Evolutionary conservation across 1,140 invertebrate species (phyloP), one percentile per base, ranked within the genome.

Genomic region (Helicoverpa zea): DNA sequence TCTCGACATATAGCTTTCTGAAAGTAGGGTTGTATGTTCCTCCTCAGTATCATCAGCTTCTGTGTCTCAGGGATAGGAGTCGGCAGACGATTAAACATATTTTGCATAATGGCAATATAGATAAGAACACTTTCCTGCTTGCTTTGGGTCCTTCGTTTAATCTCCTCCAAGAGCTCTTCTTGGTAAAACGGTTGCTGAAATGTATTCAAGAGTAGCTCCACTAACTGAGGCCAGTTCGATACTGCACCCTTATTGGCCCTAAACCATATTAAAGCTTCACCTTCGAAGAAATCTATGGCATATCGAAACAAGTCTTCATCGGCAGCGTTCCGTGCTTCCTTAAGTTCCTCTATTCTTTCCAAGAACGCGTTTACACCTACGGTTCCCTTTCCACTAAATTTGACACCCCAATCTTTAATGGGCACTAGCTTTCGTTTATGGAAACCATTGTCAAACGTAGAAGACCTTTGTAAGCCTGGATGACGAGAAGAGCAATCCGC

Each of bases 1-100:
- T 87, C 84, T 29, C 86, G 70, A 56, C 84, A 87, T 30, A 85
- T 61, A 14, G 81, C 86, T 68, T 16, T 82, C 74, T 88, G 85
- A 72, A 86, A 90, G 64, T 87, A 90, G 16, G 86, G 87, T 23
- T 85, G 79, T 43, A 90, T 74, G 74, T 91, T 91, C 63, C 80
- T 84, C 14, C 88, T 63, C 1, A 90, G 75, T 23, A 90, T 87
- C 56, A 80, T 81, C 23, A 90, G 56, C 73, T 85, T 83, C 52
- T 85, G 79, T 4, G 23, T 23, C 81, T 90, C 86, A 4, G 83
- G 68, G 14, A 87, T 83, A 16, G 64, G 75, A 2, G 81, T 61
- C 30, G 82, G 81, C 13, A 91, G 70, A 16, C 87, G 74, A 77
- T 84, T 84, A 82, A 92, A 91, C 80, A 91, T 83, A 52, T 88